A percentile compares a stretch with the other conserved stretches of the same genome.
These are phyloP conservation scores for Abscondita cerata DNA, from an alignment of 2,888 invertebrate species.

Conservation along the genomic window DNA sequence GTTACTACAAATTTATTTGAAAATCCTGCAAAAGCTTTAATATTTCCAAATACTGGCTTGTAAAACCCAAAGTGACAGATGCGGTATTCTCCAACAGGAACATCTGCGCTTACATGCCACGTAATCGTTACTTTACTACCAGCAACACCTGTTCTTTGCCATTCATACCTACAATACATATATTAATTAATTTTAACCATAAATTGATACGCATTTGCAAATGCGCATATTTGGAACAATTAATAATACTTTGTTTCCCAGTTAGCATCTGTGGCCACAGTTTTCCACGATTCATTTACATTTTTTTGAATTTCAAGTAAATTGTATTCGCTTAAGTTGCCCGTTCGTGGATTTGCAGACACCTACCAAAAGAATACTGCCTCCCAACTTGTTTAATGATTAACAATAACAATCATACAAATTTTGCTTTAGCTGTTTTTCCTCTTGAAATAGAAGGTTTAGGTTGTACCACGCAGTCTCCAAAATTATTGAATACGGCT, in stretches of 20 bases:
- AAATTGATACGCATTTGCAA: too few relatives aligned
- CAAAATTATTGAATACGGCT: constrained; percentile 77
- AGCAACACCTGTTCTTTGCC: constrained; percentile 49
- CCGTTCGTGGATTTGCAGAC: constrained; percentile 82
- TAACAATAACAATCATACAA: too few relatives aligned
- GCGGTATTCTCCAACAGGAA: constrained; percentile 77
- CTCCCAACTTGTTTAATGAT: background rate
- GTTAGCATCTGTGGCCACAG: constrained; percentile 80
- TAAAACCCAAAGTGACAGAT: constrained; percentile 85
- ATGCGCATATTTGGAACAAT: too few relatives aligned
- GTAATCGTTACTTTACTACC: constrained; percentile 80
- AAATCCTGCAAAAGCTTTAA: constrained; percentile 73
- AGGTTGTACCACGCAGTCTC: constrained; percentile 76
- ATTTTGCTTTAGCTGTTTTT: constrained; percentile 73
- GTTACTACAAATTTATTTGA: too few relatives aligned
- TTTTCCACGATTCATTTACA: constrained; percentile 67
- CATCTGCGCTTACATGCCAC: constrained; percentile 78
- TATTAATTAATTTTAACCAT: too few relatives aligned
- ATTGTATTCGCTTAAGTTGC: constrained; percentile 74
- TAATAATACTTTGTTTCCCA: constrained; percentile 83
- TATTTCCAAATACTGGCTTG: constrained; percentile 68
- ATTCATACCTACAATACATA: background rate
- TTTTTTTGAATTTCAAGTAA: constrained; percentile 76
- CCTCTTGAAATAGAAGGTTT: constrained; percentile 67
- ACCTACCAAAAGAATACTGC: constrained; percentile 59